Evolutionary conservation across 2,797 vertebrate genomes (phyloP).

Genomic region (Anabas testudineus): DNA sequence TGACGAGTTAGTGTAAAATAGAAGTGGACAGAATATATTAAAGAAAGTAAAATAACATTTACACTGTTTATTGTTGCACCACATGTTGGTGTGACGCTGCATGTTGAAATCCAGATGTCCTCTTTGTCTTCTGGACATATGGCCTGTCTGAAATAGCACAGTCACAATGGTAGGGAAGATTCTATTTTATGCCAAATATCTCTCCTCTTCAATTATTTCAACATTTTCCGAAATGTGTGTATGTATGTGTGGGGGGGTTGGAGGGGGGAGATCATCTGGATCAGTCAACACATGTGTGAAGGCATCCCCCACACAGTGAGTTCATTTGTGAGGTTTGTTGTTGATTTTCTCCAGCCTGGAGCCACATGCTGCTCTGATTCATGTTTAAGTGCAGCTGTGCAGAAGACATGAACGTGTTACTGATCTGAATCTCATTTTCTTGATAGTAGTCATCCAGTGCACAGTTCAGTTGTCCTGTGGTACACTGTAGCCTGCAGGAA

Average conservation of each 20-base stretch:
- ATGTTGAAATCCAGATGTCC: conserved; percentile 43
- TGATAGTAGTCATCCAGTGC: neutral
- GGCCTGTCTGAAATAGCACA: conserved; percentile 30
- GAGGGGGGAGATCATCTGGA: neutral
- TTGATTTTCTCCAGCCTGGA: conserved; percentile 19
- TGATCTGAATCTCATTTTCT: conserved; percentile 5
- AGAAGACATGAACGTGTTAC: conserved; percentile 14
- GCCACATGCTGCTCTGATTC: conserved; percentile 20
- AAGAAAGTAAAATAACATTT: no score
- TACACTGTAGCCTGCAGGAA: neutral
- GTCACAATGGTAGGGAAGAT: conserved; percentile 18
- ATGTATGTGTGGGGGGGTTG: neutral
- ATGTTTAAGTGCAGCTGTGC: conserved; percentile 23
- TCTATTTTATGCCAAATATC: conserved; percentile 15
- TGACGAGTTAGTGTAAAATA: no score
- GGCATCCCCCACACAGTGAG: neutral
- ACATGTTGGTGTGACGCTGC: conserved; percentile 28
- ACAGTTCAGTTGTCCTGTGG: neutral
- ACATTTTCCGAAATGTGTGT: conserved; percentile 14
- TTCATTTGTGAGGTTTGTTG: conserved; percentile 19
- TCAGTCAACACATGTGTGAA: neutral
- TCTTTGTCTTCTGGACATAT: conserved; percentile 25
- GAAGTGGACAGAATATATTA: no score
- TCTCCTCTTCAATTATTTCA: conserved; percentile 18
- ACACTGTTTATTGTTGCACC: neutral